A percentile compares a stretch with the other conserved stretches of the same genome.
Conservation (phyloP, 1,140 invertebrate genomes). For the Euura lappo region DNA sequence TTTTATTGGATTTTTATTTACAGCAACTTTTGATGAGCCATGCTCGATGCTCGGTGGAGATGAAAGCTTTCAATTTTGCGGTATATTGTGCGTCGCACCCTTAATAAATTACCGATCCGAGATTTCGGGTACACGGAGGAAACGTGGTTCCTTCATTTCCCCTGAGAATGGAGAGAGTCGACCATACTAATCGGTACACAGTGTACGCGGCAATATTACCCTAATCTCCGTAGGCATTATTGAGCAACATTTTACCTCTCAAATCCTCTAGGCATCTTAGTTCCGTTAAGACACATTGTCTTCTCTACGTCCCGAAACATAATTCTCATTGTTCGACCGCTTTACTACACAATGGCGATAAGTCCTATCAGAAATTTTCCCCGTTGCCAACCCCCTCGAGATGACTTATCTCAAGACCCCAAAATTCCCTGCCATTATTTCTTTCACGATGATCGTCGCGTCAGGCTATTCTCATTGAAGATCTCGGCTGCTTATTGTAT, state of each 20-base stretch:
- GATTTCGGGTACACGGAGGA: not conserved
- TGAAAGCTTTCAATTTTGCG: not conserved
- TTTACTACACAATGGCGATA: conserved; percentile 10
- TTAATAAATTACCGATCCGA: not conserved
- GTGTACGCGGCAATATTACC: conserved; percentile 13
- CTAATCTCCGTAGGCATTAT: conserved; percentile 12
- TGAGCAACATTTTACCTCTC: conserved; percentile 4
- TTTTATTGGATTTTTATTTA: too few species aligned
- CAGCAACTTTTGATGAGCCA: not conserved
- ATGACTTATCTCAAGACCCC: not conserved
- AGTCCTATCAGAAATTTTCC: conserved; percentile 8
- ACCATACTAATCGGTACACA: conserved; percentile 10
- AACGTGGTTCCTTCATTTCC: not conserved
- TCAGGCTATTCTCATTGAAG: too few species aligned
- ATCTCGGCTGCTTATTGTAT: too few species aligned
- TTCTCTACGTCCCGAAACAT: conserved; percentile 5
- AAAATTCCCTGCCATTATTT: not conserved
- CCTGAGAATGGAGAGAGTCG: not conserved
- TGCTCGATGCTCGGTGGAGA: not conserved
- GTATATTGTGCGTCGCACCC: not conserved
- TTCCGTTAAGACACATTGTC: conserved; percentile 7
- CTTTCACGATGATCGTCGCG: too few species aligned
- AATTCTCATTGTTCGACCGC: conserved; percentile 8
- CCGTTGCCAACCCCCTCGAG: not conserved
- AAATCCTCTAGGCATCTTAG: not conserved